These are phyloP conservation scores for Mactromeris polynyma DNA, from an alignment of 2,888 invertebrate species.

Conservation along the genomic window DNA sequence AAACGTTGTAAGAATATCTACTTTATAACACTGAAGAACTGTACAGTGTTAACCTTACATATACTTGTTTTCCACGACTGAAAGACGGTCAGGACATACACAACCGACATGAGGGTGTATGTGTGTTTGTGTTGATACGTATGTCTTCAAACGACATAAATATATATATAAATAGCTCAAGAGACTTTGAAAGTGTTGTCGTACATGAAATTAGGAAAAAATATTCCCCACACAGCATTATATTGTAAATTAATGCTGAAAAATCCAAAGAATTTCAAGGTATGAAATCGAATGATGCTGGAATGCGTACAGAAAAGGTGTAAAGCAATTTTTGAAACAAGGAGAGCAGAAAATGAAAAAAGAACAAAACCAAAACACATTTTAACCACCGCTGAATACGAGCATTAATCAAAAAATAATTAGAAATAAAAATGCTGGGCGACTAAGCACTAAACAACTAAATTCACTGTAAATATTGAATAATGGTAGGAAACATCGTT, in stretches of 20 bases:
- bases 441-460: not conserved
- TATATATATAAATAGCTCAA: conserved; percentile 10
- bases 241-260: not conserved
- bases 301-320: not conserved
- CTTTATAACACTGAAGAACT: conserved; percentile 73
- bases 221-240: not conserved
- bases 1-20: conserved; percentile 81
- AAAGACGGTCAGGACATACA: not conserved
- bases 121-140: not conserved
- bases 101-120: not conserved
- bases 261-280: conserved; percentile 20
- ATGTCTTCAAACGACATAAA: conserved; percentile 12
- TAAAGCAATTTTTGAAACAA: not conserved
- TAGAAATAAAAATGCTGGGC: not conserved
- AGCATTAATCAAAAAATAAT: conserved; percentile 1
- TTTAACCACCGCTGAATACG: conserved; percentile 3
- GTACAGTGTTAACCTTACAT: not conserved
- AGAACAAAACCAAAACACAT: not conserved
- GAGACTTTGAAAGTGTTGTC: conserved; percentile 1
- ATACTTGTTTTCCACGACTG: not conserved
- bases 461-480: not conserved
- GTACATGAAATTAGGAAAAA: not conserved
- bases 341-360: not conserved
- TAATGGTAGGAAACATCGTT: not conserved
- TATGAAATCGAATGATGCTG: not conserved